Evolutionary conservation across 2,888 invertebrate genomes (phyloP), one percentile per base, ranked within the genome.

Genomic region (Corythucha ciliata): DNA sequence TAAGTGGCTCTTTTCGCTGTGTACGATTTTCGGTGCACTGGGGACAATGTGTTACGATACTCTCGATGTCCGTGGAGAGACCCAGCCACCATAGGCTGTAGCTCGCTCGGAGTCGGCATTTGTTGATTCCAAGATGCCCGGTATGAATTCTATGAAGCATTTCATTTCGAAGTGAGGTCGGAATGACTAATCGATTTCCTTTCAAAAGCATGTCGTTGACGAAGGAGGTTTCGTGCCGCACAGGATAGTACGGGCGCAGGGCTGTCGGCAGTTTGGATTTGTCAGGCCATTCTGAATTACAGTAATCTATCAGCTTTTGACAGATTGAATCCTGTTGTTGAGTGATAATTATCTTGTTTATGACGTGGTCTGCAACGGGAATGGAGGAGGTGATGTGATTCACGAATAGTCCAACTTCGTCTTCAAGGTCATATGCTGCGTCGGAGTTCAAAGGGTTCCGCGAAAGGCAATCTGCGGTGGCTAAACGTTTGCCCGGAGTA

Each of bases 61-160:
- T 18, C 16, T 50, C 42, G 16, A 50, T 50, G 22, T 42, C 20
- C 21, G 3, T 7, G 8, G 50, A 50, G 12, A 50, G 32, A 8
- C 42, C 50, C 7, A 42, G 50, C 50, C 42, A 50, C 50, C 50
- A 50, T 34, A 50, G 32, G 3, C 33, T 42, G 7, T 21, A 21
- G 16, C 18, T 20, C 22, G 50, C 50, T 26, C 42, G 29, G 24
- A 12, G 25, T 21, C 42, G 21, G 8, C 24, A 24, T 20, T 50
- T 44, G 2, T 41, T 50, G 10, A 50, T 50, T 20, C 42, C 50
- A 16, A 26, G 34, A 18, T 50, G 50, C 22, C 50, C 50, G 20
- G 24, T 33, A 14, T 50, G 50, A 7, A 50, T 21, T 42, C n/a
- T n/a, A n/a, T n/a, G n/a, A n/a, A n/a, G n/a, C n/a, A n/a, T n/a